Conservation (phyloP, 2,113 vertebrate species). For the Pao palembangensis region DNA sequence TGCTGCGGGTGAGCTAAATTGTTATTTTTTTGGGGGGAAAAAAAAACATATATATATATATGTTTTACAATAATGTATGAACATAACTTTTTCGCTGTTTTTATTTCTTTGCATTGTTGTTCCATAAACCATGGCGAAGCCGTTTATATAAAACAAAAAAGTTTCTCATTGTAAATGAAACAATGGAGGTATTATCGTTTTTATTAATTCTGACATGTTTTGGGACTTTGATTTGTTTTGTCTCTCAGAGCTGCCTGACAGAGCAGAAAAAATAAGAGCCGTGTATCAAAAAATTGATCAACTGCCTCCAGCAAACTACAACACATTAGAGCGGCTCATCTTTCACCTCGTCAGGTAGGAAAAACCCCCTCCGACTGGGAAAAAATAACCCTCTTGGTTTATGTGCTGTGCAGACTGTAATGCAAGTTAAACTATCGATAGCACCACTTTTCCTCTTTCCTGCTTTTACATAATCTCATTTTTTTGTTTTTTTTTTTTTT, state of each 20-base stretch:
- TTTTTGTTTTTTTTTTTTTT: conserved; percentile 31
- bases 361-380: not conserved
- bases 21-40: not conserved
- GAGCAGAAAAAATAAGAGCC: conserved; percentile 82
- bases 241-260: conserved; percentile 85
- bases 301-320: conserved; percentile 85
- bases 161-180: not conserved
- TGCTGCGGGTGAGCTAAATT: conserved; percentile 73
- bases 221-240: conserved; percentile 6
- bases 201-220: conserved; percentile 2
- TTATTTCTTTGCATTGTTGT: no score
- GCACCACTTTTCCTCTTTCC: no score
- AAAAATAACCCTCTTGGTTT: not conserved
- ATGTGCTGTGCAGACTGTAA: not conserved
- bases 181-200: not conserved
- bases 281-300: conserved; percentile 88
- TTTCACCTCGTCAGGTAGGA: conserved; percentile 94
- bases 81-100: no score
- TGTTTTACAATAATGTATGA: no score
- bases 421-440: not conserved
- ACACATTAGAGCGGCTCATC: conserved; percentile 87
- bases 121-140: no score
- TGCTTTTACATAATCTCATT: not conserved
- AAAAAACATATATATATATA: no score
- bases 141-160: no score